phyloP scores from a whole-genome alignment of 53 echinoderm and acorn worm genomes.

The Luidia sarsii region DNA sequence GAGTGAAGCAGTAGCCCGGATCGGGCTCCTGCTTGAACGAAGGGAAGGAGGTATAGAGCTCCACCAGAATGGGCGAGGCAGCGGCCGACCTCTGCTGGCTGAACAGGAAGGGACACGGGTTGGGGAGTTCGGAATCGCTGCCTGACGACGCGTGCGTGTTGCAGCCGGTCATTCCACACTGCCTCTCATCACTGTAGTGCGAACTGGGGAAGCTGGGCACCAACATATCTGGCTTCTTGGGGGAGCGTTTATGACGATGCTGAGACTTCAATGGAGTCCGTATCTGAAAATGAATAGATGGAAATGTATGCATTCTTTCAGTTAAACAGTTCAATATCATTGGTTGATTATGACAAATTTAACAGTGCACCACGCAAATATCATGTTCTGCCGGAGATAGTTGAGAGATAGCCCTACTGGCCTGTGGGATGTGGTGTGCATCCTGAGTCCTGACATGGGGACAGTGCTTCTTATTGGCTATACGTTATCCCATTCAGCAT shows the following conservation, averaged over 20 bases:
- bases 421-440: too few relatives aligned
- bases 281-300: not conserved
- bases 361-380: too few relatives aligned
- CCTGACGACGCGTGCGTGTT: not conserved
- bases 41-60: not conserved
- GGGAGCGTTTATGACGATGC: not conserved
- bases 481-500: too few relatives aligned
- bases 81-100: not conserved
- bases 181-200: not conserved
- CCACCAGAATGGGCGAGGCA: slow-evolving; percentile 28
- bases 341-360: too few relatives aligned
- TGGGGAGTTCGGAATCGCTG: slow-evolving; percentile 8
- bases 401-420: too few relatives aligned
- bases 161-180: not conserved
- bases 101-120: not conserved
- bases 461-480: too few relatives aligned
- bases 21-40: not conserved
- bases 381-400: too few relatives aligned
- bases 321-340: too few relatives aligned
- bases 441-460: too few relatives aligned
- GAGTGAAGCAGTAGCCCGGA: not conserved
- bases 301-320: too few relatives aligned
- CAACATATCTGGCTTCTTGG: slow-evolving; percentile 4
- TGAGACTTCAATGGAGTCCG: not conserved
- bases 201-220: slow-evolving; percentile 6